Conservation (phyloP, 2,113 vertebrate species). For the Zosterops borbonicus region DNA sequence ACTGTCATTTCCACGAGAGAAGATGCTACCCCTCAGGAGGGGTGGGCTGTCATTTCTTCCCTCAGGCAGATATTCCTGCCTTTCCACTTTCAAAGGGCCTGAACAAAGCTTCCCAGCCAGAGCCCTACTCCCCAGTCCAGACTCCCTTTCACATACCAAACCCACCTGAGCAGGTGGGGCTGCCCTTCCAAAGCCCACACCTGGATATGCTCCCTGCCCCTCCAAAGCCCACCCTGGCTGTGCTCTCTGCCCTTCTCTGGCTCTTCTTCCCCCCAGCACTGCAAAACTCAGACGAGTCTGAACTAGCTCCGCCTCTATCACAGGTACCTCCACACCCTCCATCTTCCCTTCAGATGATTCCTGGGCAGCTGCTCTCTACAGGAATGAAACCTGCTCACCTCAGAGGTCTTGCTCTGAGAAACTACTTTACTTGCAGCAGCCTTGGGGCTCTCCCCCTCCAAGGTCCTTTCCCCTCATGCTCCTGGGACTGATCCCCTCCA, state of each 20-base stretch:
- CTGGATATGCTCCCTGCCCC: too few species aligned
- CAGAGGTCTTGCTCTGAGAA: background rate
- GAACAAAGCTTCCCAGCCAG: fast-evolving
- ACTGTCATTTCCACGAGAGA: background rate
- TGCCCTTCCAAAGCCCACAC: background rate
- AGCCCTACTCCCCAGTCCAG: too few species aligned
- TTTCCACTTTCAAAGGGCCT: background rate
- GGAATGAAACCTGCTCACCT: fast-evolving
- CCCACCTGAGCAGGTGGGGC: fast-evolving
- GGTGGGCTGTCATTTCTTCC: background rate
- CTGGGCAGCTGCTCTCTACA: background rate
- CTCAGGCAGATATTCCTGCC: background rate
- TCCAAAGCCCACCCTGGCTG: background rate
- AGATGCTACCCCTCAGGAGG: background rate
- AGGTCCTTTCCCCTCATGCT: background rate
- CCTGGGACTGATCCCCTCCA: background rate
- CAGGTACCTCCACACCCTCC: fast-evolving
- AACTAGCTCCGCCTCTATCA: too few species aligned
- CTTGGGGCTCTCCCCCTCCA: fast-evolving
- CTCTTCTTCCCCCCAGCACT: background rate
- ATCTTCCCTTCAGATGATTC: background rate
- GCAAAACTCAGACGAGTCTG: fast-evolving
- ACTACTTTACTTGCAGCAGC: fast-evolving
- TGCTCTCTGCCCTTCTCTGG: background rate
- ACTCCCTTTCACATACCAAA: too few species aligned